Evolutionary conservation across 2,797 vertebrate species (phyloP).

Genomic region (Hypotaenidia okinawae): DNA sequence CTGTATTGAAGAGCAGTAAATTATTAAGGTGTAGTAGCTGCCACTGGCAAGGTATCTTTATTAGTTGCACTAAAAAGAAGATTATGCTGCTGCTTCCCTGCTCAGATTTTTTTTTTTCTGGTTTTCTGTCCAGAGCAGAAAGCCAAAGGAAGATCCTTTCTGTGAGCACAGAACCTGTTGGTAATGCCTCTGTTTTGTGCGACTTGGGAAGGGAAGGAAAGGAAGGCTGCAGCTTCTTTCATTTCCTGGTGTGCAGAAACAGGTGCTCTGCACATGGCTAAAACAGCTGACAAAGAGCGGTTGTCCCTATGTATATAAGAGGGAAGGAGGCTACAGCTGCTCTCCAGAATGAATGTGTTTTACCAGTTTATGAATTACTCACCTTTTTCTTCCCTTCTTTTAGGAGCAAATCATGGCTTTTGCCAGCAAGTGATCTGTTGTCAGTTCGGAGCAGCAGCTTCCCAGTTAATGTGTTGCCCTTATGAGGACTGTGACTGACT

Average conservation of each 20-base stretch:
- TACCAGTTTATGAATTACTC: neutral
- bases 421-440: slow-evolving; percentile 87
- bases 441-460: neutral
- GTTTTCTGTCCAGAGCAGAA: neutral
- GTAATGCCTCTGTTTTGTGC: neutral
- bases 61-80: neutral
- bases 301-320: neutral
- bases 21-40: neutral
- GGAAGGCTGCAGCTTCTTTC: neutral
- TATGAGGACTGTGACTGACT: neutral
- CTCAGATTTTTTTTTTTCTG: neutral
- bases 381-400: slow-evolving; percentile 50
- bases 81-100: neutral
- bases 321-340: neutral
- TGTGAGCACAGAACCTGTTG: neutral
- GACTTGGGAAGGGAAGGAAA: neutral
- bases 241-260: neutral
- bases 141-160: neutral
- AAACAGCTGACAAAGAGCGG: neutral
- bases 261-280: neutral
- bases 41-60: neutral
- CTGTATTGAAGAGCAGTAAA: neutral
- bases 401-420: slow-evolving; percentile 96
- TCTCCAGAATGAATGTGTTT: neutral
- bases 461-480: neutral